Base-by-base conservation (phyloP, 2,888 invertebrate species). In the Dryadula phaetusa region DNA sequence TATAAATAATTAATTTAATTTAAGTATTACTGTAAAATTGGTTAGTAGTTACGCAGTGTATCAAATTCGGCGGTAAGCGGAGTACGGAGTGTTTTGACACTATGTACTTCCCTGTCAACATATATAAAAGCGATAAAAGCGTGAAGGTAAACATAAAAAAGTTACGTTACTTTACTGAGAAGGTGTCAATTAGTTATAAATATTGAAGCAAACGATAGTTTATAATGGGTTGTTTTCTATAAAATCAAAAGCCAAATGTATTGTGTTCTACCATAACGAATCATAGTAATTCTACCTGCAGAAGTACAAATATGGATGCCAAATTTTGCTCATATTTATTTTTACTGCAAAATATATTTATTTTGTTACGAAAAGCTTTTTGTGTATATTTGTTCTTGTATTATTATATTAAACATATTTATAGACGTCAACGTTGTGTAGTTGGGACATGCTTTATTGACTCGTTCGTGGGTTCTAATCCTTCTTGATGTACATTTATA, bases 221-320 rank as follows among this genome's bases (percentile, higher is more conserved):
- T 32, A 7, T 16, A 16, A 37, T 25, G 53, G 34, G 16, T 52
- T 64, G 54, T 25, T 46, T 28, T 54, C 14, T 22, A 18, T 44
- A 12, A 40, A 32, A n/a, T 40, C 44, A 42, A 42, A 47, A 47
- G 65, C 70, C 70, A 70, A 72, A 44, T 12, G 22, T 14, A 68
- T 66, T 64, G 66, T 69, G 65, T 69, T 70, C 69, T 37, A 44
- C 32, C 22, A 67, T 40, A 53, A 62, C 44, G 40, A 64, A 60
- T 65, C 25, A 58, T 65, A 34, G 62, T 40, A 44, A 70, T 67
- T 63, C 49, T 34, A 49, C 52, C 67, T 73, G 72, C 73, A 68
- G 71, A 67, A 77, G 77, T 77, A 77, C 77, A 77, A 77, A 77
- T 28, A 46, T 47, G 16, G 71, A 73, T 75, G 77, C 77, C 77